Evolutionary conservation across 2,888 invertebrate species (phyloP), one percentile per base, ranked within the genome.

Genomic region (Ischnura elegans): DNA sequence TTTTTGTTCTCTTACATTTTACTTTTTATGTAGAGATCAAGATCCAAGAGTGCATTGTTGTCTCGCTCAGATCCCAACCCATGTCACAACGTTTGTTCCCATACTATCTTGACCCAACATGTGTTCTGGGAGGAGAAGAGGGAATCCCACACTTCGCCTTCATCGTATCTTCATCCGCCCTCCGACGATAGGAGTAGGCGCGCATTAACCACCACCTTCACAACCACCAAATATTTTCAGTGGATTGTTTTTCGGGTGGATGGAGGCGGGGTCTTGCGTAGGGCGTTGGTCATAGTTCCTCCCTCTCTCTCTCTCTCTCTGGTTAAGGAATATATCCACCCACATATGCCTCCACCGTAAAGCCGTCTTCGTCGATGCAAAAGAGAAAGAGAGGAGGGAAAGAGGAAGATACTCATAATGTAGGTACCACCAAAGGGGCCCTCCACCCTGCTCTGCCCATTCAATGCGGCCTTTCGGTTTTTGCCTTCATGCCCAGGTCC

Each of bases 231-330:
- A 29, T 13, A 5, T 76, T 8, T 51, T 51, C 36, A 36, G 76
- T 76, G 76, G 76, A 76, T 76, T 76, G 76, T 86, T 86, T 86
- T 45, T 46, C 45, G n/a, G 25, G 13, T 45, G 25, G 4, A 8
- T 51, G 45, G 86, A 46, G 86, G 86, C 45, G 45, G 86, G 86
- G 86, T 21, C 86, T n/a, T 2, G 45, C 42, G 86, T 8, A 86
- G 86, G 86, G 86, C 86, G 86, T 86, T 86, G 86, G 86, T 86
- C 42, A 42, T 43, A 43, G 85, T 85, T 51, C 19, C 51, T 19
- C 19, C 45, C 46, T 76, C 86, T 16, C n/a, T n/a, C n/a, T n/a
- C n/a, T n/a, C n/a, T n/a, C n/a, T 86, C 86, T 45, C 46, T 46
- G 46, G 36, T 45, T 13, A 76, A 86, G 86, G 86, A 21, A 85